phyloP scores from a whole-genome alignment of 2,888 invertebrate species.

The Tyria jacobaeae region DNA sequence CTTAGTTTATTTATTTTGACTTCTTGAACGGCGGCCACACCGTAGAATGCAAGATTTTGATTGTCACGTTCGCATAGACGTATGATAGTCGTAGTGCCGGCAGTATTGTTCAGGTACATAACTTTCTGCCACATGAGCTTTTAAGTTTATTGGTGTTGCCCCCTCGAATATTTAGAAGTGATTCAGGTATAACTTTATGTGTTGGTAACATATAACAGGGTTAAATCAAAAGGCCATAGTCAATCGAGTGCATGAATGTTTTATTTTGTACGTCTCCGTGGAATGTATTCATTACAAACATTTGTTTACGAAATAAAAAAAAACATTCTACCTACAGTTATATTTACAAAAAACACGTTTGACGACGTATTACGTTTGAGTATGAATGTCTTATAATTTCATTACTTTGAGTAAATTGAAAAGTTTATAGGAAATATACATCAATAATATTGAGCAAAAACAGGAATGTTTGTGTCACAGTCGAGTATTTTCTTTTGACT shows the following conservation, averaged over 20 bases:
- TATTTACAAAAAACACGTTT: constrained; percentile 65
- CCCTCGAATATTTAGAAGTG: no score
- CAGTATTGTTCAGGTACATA: no score
- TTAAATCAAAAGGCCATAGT: constrained; percentile 52
- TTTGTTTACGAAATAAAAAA: constrained; percentile 67
- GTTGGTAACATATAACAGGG: no score
- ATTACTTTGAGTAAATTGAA: constrained; percentile 69
- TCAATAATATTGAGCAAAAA: constrained; percentile 58
- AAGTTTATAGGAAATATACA: constrained; percentile 50
- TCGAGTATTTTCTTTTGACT: constrained; percentile 40
- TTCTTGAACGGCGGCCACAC: no score
- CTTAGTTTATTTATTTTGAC: no score
- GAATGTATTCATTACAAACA: constrained; percentile 75
- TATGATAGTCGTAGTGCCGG: no score
- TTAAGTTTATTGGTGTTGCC: no score
- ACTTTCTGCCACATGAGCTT: no score
- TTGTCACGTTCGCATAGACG: no score
- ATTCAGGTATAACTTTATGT: no score
- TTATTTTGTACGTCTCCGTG: constrained; percentile 83
- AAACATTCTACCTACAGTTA: constrained; percentile 63
- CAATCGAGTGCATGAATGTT: constrained; percentile 80
- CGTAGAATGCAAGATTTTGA: no score
- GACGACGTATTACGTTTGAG: constrained; percentile 68
- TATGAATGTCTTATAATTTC: constrained; percentile 72
- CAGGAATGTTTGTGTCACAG: constrained; percentile 54